phyloP scores from a whole-genome alignment of 2,888 invertebrate species.

The Agrilus cyanescens region DNA sequence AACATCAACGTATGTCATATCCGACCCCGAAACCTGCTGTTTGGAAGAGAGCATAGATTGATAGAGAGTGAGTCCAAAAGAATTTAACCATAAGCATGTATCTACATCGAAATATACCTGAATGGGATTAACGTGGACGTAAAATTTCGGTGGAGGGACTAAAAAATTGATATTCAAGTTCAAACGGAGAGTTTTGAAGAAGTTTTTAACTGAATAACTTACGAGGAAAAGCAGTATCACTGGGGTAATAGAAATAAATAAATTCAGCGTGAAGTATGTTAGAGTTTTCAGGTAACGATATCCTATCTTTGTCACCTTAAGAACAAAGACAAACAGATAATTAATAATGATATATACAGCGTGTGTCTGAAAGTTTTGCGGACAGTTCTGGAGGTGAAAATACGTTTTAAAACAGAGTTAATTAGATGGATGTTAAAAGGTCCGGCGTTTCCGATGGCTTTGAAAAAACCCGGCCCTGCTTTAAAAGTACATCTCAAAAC shows the following conservation, averaged over 20 bases:
- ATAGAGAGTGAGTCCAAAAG: constrained; percentile 79
- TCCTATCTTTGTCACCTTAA: constrained; percentile 66
- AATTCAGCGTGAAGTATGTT: constrained; percentile 92
- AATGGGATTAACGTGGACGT: constrained; percentile 83
- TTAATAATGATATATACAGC: constrained; percentile 5
- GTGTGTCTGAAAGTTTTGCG: neutral
- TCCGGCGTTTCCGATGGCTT: too few relatives aligned
- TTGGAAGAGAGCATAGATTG: constrained; percentile 53
- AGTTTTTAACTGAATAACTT: constrained; percentile 29
- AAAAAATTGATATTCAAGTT: constrained; percentile 26
- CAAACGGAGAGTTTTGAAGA: neutral
- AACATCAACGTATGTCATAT: constrained; percentile 64
- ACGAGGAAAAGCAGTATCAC: constrained; percentile 80
- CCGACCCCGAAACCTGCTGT: constrained; percentile 29
- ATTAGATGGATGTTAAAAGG: too few relatives aligned
- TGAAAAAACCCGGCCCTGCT: too few relatives aligned
- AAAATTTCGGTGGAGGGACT: constrained; percentile 92
- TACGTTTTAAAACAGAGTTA: neutral
- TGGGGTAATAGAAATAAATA: constrained; percentile 93
- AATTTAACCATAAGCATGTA: constrained; percentile 88
- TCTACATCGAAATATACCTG: constrained; percentile 76
- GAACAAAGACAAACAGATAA: constrained; percentile 18
- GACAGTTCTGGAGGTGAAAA: constrained; percentile 3
- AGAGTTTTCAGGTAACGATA: constrained; percentile 79
- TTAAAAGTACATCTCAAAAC: too few relatives aligned